Conservation (phyloP, 2,888 invertebrate genomes). For the Oithona nana region DNA sequence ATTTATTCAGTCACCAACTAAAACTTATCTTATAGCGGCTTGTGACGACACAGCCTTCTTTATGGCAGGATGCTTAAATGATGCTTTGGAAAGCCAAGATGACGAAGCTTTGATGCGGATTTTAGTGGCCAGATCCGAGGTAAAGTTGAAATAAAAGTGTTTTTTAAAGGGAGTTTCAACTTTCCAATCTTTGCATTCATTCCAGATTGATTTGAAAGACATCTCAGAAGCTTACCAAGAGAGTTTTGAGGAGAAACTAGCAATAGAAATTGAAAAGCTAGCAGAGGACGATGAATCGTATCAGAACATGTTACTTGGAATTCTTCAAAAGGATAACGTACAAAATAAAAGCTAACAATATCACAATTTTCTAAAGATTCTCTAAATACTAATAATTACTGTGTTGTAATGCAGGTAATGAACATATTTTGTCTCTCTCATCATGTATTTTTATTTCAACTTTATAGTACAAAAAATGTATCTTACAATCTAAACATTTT, state of each 20-base stretch:
- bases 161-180: not conserved
- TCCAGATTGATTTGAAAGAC: not conserved
- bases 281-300: not conserved
- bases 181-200: not conserved
- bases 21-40: too few species aligned
- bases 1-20: too few species aligned
- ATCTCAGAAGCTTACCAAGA: not conserved
- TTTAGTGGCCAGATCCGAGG: not conserved
- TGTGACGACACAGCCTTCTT: conserved; percentile 2
- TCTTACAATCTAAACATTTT: too few species aligned
- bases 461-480: too few species aligned
- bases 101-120: not conserved
- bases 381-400: too few species aligned
- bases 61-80: not conserved
- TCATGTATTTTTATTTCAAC: too few species aligned
- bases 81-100: not conserved
- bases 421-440: too few species aligned
- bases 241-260: not conserved
- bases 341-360: too few species aligned
- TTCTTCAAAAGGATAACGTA: too few species aligned
- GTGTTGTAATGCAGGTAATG: too few species aligned
- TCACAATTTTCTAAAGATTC: too few species aligned
- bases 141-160: not conserved
- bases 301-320: too few species aligned
- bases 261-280: not conserved